Conservation (phyloP, 2,888 invertebrate genomes). For the Cremastinae sp. region DNA sequence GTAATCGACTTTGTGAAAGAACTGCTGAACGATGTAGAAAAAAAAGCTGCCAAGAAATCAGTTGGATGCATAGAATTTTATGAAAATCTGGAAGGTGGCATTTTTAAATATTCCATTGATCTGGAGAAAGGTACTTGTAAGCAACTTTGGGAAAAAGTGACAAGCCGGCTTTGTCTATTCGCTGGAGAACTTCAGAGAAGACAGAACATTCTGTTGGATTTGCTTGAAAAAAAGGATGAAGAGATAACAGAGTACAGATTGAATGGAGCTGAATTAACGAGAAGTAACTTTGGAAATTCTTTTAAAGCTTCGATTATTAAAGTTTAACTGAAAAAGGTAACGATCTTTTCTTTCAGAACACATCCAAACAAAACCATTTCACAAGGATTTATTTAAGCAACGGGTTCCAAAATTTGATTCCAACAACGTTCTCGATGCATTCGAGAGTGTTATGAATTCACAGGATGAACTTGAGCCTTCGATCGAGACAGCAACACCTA, state of each 20-base stretch:
- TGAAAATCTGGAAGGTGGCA: slow-evolving; percentile 66
- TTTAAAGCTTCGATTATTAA: background rate
- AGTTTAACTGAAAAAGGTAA: background rate
- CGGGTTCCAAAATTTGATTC: slow-evolving; percentile 36
- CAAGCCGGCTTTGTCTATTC: slow-evolving; percentile 69
- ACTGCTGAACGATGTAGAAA: slow-evolving; percentile 69
- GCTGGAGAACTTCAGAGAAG: slow-evolving; percentile 67
- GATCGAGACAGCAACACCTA: slow-evolving; percentile 5
- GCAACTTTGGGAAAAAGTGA: slow-evolving; percentile 71
- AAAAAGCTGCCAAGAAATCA: slow-evolving; percentile 61
- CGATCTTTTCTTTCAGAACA: slow-evolving; percentile 66
- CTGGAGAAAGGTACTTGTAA: slow-evolving; percentile 65
- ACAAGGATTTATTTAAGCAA: slow-evolving; percentile 64
- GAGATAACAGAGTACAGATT: slow-evolving; percentile 76
- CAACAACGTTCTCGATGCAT: slow-evolving; percentile 55
- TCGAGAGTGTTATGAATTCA: slow-evolving; percentile 64
- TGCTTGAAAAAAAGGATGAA: slow-evolving; percentile 73
- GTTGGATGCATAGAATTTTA: slow-evolving; percentile 67
- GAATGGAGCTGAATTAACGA: slow-evolving; percentile 71
- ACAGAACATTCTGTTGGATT: slow-evolving; percentile 68
- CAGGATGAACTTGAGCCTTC: background rate
- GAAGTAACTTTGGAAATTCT: slow-evolving; percentile 74
- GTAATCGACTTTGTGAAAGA: slow-evolving; percentile 64
- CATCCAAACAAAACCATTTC: slow-evolving; percentile 71
- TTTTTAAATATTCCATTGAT: slow-evolving; percentile 71